Conservation (phyloP, 2,888 invertebrate genomes). For the Rhagonycha lutea region DNA sequence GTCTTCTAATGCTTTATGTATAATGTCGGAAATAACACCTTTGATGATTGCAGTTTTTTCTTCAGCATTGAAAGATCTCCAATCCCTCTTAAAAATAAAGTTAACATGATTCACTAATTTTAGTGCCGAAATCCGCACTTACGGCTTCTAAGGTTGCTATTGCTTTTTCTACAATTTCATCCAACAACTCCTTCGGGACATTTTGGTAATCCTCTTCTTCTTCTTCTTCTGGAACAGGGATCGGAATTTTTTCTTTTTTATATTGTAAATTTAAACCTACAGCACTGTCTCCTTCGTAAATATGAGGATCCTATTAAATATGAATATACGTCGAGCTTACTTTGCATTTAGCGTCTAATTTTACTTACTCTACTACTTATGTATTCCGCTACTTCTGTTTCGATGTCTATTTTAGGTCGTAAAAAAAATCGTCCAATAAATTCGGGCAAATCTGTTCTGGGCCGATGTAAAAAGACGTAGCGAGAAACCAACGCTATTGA, state of each 20-base stretch:
- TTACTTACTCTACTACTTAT: constrained; percentile 25
- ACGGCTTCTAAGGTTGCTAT: not conserved
- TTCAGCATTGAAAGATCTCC: not conserved
- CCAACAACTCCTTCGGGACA: constrained; percentile 6
- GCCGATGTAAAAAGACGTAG: constrained; percentile 39
- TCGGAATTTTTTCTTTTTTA: not conserved
- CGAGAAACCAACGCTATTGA: constrained; percentile 40
- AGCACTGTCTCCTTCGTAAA: constrained; percentile 25
- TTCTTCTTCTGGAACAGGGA: not conserved
- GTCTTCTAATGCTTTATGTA: not conserved
- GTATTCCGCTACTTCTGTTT: constrained; percentile 38
- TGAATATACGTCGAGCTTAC: not conserved
- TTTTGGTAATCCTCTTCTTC: not conserved
- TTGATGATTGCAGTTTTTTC: not conserved
- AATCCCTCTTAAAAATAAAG: not conserved
- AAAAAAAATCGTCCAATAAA: constrained; percentile 41
- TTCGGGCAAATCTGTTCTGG: constrained; percentile 39
- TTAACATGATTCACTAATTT: not conserved
- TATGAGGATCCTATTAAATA: constrained; percentile 15
- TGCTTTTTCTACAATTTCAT: constrained; percentile 8
- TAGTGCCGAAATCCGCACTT: not conserved
- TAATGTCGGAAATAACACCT: not conserved
- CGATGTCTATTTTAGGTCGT: constrained; percentile 37
- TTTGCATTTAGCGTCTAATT: not conserved
- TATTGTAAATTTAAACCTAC: constrained; percentile 7